A percentile compares a stretch with the other conserved stretches of the same genome.
Conservation (phyloP, 1,140 invertebrate genomes). For the Vollenhovia emeryi region DNA sequence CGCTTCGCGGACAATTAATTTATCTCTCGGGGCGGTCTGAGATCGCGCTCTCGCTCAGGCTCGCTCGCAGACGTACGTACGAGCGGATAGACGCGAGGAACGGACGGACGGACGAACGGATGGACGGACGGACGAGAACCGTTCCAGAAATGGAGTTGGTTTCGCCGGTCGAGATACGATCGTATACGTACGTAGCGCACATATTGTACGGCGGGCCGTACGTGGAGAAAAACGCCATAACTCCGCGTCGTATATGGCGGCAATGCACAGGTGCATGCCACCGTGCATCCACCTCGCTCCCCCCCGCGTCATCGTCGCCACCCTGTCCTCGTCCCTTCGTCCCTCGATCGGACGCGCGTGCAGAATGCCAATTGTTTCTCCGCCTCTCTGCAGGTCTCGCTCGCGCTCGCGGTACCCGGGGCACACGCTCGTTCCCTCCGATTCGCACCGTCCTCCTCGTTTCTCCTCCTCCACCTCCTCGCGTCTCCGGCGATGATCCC, state of each 20-base stretch:
- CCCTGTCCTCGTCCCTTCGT: slow-evolving; percentile 65
- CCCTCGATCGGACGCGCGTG: slow-evolving; percentile 72
- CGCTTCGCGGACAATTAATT: slow-evolving; percentile 80
- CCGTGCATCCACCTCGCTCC: slow-evolving; percentile 66
- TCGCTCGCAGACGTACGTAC: slow-evolving; percentile 41
- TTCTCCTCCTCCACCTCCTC: slow-evolving; percentile 30
- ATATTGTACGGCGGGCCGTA: slow-evolving; percentile 52
- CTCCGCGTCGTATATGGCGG: slow-evolving; percentile 82
- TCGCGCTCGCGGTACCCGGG: slow-evolving; percentile 30
- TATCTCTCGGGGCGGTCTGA: slow-evolving; percentile 69
- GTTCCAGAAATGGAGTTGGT: slow-evolving; percentile 83
- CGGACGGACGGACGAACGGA: slow-evolving; percentile 48
- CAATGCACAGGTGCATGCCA: slow-evolving; percentile 82
- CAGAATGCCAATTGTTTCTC: slow-evolving; percentile 80
- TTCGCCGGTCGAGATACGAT: slow-evolving; percentile 82
- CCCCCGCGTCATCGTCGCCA: slow-evolving; percentile 54
- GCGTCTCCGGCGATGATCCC: slow-evolving; percentile 18
- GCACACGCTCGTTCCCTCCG: neutral
- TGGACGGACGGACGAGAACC: slow-evolving; percentile 45
- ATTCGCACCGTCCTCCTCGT: slow-evolving; percentile 36
- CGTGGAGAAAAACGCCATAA: slow-evolving; percentile 83
- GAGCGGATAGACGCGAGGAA: slow-evolving; percentile 52
- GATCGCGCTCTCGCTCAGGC: slow-evolving; percentile 43
- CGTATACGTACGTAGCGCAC: slow-evolving; percentile 68
- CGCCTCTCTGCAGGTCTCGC: slow-evolving; percentile 20